These are phyloP conservation scores for Lasioglossum lativentre DNA, from an alignment of 2,888 invertebrate species.

Conservation along the genomic window DNA sequence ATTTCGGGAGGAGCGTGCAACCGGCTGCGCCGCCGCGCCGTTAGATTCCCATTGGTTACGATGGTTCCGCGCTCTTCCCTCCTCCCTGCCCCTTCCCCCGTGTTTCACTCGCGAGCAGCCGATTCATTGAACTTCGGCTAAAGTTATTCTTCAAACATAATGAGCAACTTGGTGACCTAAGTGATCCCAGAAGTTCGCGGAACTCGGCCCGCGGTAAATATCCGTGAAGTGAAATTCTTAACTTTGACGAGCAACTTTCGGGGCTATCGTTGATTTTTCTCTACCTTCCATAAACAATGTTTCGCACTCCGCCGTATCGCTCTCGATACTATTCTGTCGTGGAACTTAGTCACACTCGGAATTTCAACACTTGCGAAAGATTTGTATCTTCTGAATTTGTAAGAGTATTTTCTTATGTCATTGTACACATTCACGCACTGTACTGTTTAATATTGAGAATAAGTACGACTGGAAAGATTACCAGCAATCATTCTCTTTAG, in stretches of 20 bases:
- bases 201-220: slow-evolving; percentile 57
- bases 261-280: slow-evolving; percentile 22
- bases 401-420: not conserved
- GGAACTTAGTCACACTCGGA: not conserved
- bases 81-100: not conserved
- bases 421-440: not conserved
- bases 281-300: slow-evolving; percentile 15
- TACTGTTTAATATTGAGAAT: not conserved
- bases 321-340: not conserved
- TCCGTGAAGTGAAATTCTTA: slow-evolving; percentile 53
- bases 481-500: not conserved
- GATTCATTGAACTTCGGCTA: slow-evolving; percentile 58
- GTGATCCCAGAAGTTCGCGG: slow-evolving; percentile 58
- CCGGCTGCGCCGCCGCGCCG: not conserved
- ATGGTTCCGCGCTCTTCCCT: not conserved
- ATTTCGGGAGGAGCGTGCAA: slow-evolving; percentile 17
- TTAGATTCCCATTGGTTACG: slow-evolving; percentile 28
- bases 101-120: slow-evolving; percentile 43
- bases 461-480: not conserved
- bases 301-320: not conserved
- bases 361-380: not conserved
- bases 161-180: slow-evolving; percentile 65
- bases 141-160: slow-evolving; percentile 64
- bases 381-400: not conserved
- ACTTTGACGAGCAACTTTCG: slow-evolving; percentile 43